A percentile compares a stretch with the other conserved stretches of the same genome.
Evolutionary conservation across 2,797 vertebrate species (phyloP).

Genomic region (Brachymystax lenok): DNA sequence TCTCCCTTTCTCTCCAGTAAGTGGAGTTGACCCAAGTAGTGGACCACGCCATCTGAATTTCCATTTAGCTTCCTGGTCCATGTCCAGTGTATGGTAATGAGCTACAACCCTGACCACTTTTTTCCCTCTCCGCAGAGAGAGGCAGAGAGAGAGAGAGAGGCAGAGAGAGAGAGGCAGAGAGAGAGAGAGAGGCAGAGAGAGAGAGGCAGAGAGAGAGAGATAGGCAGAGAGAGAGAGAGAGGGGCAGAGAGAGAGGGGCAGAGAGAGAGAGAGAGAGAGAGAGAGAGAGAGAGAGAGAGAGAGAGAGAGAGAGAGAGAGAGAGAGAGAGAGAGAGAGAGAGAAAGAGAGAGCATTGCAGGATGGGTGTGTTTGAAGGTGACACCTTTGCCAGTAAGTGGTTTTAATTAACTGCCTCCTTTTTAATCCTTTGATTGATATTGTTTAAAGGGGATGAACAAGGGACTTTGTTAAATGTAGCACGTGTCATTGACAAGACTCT

Average conservation of each 20-base stretch:
- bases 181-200: too few species aligned
- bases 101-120: not conserved
- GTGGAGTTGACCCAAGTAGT: slow-evolving; percentile 13
- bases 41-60: slow-evolving; percentile 17
- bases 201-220: too few species aligned
- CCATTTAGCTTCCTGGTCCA: slow-evolving; percentile 24
- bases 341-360: not conserved
- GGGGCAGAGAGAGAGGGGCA: too few species aligned
- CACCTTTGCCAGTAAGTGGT: slow-evolving; percentile 23
- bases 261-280: not conserved
- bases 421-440: slow-evolving; percentile 36
- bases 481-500: not conserved
- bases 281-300: not conserved
- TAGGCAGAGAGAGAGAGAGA: too few species aligned
- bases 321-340: not conserved
- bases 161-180: not conserved
- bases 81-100: slow-evolving; percentile 30
- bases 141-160: not conserved
- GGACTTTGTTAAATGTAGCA: slow-evolving; percentile 17
- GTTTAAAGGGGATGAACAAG: not conserved
- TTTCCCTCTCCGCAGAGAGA: not conserved
- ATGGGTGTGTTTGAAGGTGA: slow-evolving; percentile 35
- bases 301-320: not conserved
- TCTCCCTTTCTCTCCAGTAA: slow-evolving; percentile 1
- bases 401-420: slow-evolving; percentile 45